A percentile compares a stretch with the other conserved stretches of the same genome.
phyloP scores from a whole-genome alignment of 1,140 invertebrate species.

The Lepidurus packardi region DNA sequence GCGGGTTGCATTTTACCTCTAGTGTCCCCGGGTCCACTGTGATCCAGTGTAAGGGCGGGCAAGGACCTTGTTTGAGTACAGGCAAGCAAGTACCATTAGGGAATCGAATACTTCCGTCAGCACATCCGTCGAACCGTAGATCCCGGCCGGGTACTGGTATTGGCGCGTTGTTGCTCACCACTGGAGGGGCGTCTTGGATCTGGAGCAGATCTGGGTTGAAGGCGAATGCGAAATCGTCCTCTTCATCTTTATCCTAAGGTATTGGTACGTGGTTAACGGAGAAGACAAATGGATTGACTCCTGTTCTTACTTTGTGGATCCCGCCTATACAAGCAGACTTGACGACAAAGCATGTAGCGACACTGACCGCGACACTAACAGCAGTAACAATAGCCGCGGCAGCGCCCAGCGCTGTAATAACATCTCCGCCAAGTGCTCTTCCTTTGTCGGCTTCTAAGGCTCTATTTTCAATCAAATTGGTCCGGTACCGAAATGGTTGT shows the following conservation, averaged over 20 bases:
- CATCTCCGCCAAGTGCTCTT: neutral
- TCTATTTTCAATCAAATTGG: neutral
- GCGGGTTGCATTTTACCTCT: conserved; percentile 17
- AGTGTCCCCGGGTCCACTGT: conserved; percentile 25
- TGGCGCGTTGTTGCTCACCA: neutral
- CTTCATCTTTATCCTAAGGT: neutral
- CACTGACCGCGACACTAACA: neutral
- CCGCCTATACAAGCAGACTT: neutral
- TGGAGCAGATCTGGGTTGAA: neutral
- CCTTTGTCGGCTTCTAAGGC: neutral
- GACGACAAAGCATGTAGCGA: neutral
- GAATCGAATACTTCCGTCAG: conserved; percentile 24
- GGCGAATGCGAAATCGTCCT: neutral
- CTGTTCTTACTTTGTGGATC: neutral
- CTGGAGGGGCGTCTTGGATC: neutral
- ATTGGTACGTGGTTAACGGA: neutral
- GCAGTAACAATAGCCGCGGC: neutral
- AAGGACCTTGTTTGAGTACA: conserved; percentile 25
- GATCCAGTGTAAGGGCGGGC: conserved; percentile 26
- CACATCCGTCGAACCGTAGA: conserved; percentile 27
- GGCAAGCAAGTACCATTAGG: conserved; percentile 27
- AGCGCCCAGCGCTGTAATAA: neutral
- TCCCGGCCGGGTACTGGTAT: conserved; percentile 8
- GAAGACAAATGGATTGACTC: neutral
- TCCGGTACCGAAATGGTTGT: too few relatives aligned